phyloP scores from a whole-genome alignment of 1,140 invertebrate species.

The Euwallacea fornicatus region DNA sequence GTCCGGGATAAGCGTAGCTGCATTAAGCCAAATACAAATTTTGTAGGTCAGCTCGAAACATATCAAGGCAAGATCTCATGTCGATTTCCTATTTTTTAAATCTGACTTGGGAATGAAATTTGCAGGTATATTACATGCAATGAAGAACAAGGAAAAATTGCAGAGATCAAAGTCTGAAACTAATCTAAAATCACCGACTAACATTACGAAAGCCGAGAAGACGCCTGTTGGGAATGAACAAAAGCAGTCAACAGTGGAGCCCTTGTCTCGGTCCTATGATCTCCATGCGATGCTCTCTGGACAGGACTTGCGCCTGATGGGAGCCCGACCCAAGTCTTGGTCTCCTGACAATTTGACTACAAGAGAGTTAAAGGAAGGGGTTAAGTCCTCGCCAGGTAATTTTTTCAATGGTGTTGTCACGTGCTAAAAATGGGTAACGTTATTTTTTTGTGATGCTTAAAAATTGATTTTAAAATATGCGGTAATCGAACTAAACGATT shows the following conservation, averaged over 20 bases:
- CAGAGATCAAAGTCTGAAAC: slow-evolving; percentile 92
- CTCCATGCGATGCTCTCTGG: slow-evolving; percentile 46
- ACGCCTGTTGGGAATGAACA: slow-evolving; percentile 58
- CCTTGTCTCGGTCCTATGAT: slow-evolving; percentile 56
- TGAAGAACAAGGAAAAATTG: slow-evolving; percentile 91
- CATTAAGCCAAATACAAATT: slow-evolving; percentile 95
- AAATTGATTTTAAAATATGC: no score
- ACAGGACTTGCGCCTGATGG: slow-evolving; percentile 46
- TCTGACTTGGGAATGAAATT: neutral
- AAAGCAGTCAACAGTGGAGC: slow-evolving; percentile 57
- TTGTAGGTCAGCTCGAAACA: slow-evolving; percentile 90
- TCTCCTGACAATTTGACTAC: slow-evolving; percentile 65
- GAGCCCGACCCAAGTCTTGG: slow-evolving; percentile 75
- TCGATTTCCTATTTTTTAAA: neutral
- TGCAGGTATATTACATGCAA: slow-evolving; percentile 83
- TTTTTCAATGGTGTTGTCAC: neutral
- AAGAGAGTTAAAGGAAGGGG: slow-evolving; percentile 51
- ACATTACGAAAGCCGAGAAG: slow-evolving; percentile 54
- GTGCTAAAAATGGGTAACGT: neutral
- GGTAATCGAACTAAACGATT: no score
- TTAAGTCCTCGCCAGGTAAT: slow-evolving; percentile 57
- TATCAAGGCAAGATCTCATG: slow-evolving; percentile 69
- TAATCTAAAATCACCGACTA: slow-evolving; percentile 73
- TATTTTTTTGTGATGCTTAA: neutral
- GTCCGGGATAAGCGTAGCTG: slow-evolving; percentile 89